Conservation (phyloP, 2,797 vertebrate genomes). For the Tarsius wallacei region DNA sequence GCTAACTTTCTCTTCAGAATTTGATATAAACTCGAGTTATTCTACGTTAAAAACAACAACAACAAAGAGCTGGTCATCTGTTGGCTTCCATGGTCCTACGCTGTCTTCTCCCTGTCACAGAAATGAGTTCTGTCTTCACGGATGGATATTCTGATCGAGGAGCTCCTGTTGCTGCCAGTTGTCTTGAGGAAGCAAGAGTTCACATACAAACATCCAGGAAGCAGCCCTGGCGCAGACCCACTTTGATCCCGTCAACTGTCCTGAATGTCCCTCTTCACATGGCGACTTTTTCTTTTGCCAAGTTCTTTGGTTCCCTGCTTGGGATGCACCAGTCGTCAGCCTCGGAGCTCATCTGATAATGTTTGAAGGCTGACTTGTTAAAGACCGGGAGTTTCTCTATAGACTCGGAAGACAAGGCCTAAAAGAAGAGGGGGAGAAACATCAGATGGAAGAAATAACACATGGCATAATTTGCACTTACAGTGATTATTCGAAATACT, state of each 20-base stretch:
- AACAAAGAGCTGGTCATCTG: not conserved
- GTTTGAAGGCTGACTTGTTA: slow-evolving; percentile 97
- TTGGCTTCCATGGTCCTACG: not conserved
- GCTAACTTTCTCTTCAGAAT: not conserved
- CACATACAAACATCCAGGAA: slow-evolving; percentile 55
- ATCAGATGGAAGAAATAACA: slow-evolving; percentile 18
- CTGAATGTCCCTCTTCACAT: slow-evolving; percentile 82
- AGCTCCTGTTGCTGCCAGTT: slow-evolving; percentile 5
- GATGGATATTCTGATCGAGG: slow-evolving; percentile 57
- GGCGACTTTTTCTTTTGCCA: slow-evolving; percentile 92
- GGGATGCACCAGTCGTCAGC: slow-evolving; percentile 99
- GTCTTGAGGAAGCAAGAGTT: slow-evolving; percentile 23
- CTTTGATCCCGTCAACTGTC: slow-evolving; percentile 81
- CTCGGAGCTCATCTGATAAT: slow-evolving; percentile 95
- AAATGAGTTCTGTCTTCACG: slow-evolving; percentile 36
- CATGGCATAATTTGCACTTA: not conserved
- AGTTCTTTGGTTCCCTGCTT: slow-evolving; percentile 95
- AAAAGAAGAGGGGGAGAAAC: slow-evolving; percentile 35
- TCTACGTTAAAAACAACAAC: not conserved
- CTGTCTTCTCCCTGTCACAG: not conserved
- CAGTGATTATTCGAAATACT: slow-evolving; percentile 54
- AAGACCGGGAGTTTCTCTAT: slow-evolving; percentile 98
- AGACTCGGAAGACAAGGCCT: slow-evolving; percentile 98
- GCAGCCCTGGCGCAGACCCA: slow-evolving; percentile 49
- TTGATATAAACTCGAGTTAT: not conserved